A percentile compares a stretch with the other conserved stretches of the same genome.
Conservation (phyloP, 2,113 vertebrate species). For the Pituophis catenifer region DNA sequence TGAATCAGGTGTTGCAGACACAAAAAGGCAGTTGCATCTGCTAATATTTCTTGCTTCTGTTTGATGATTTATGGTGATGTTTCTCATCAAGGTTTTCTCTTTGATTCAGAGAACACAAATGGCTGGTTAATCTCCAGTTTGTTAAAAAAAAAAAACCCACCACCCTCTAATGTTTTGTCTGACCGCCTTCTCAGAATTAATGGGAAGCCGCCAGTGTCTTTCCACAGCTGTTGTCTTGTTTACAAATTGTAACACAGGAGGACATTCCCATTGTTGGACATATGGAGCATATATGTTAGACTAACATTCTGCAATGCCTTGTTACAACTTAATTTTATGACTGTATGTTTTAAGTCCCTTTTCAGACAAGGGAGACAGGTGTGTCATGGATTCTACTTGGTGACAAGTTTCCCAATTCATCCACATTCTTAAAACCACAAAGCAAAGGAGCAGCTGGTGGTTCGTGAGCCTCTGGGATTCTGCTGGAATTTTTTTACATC, state of each 20-base stretch:
- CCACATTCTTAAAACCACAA: conserved; percentile 69
- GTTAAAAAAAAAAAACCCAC: conserved; percentile 32
- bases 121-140: conserved; percentile 17
- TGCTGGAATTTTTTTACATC: conserved; percentile 63
- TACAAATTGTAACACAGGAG: conserved; percentile 65
- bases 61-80: background rate
- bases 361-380: conserved; percentile 75
- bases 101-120: conserved; percentile 14
- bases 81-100: background rate
- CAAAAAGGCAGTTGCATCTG: background rate
- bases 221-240: conserved; percentile 72
- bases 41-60: background rate
- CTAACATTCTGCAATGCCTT: conserved; percentile 60
- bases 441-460: conserved; percentile 70
- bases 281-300: conserved; percentile 44
- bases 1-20: background rate
- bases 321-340: conserved; percentile 71
- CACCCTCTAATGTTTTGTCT: conserved; percentile 56
- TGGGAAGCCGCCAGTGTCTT: conserved; percentile 19
- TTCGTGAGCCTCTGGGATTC: conserved; percentile 50
- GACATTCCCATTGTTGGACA: conserved; percentile 51
- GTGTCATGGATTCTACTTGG: conserved; percentile 64
- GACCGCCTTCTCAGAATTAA: conserved; percentile 41
- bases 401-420: conserved; percentile 73
- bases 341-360: conserved; percentile 68